Evolutionary conservation across 1,140 invertebrate species (phyloP), one percentile per base, ranked within the genome.

Genomic region (Diabrotica virgifera): DNA sequence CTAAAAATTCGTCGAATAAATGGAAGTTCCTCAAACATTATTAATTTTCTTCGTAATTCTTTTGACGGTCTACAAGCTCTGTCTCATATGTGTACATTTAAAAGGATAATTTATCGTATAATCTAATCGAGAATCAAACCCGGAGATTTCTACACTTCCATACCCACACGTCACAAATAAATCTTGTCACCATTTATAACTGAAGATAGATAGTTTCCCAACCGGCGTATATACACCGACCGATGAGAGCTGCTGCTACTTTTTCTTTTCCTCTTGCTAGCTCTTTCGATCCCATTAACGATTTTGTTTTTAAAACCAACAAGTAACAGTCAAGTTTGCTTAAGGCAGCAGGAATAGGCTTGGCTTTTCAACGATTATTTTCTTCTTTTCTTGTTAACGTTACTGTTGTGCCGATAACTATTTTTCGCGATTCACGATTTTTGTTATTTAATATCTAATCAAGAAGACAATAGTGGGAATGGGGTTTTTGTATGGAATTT

Each of bases 131-230:
- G 60, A 62, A 62, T 62, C 60, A 62, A 62, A 62, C 60, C 35
- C 60, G 60, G 38, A 54, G 60, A 62, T 62, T 62, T 62, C 60
- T 54, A 37, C 60, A 62, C 60, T 62, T 62, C 52, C 60, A 62
- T 62, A 62, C 36, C 52, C 36, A 12, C 60, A 36, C 36, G 60
- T 62, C 60, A 54, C 52, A 54, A 62, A 62, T 62, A 62, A 62
- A 62, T 62, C 60, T 62, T 62, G 60, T 62, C 52, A 52, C 60
- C 60, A 62, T 62, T 62, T 62, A 62, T 62, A 62, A 62, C 60
- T 52, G 11, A 38, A 62, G 60, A 62, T 62, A 52, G 51, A 62
- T 62, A 37, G 51, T 12, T 54, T 46, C 24, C 13, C 51, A 46
- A 37, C n/a, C 40, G n/a, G n/a, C 40, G 40, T 46, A 46, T n/a